Evolutionary conservation across 2,888 invertebrate species (phyloP).

Genomic region (Drosophila merina): DNA sequence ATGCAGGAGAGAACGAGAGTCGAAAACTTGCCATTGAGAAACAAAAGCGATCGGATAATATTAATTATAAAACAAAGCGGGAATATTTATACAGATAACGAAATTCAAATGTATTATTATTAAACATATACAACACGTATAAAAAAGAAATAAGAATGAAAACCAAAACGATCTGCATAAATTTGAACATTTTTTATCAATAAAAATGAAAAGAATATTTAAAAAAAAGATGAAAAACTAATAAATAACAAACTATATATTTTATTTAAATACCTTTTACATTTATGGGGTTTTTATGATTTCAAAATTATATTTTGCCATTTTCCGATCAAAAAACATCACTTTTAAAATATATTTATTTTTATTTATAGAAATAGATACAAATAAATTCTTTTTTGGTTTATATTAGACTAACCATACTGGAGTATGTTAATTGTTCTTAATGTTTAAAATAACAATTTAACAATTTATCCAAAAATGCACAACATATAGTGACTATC

Average conservation of each 20-base stretch:
- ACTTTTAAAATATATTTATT: neutral
- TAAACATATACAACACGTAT: conserved; percentile 64
- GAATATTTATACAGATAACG: conserved; percentile 68
- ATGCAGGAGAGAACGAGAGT: conserved; percentile 23
- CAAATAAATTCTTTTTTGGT: conserved; percentile 29
- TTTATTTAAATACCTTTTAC: conserved; percentile 3
- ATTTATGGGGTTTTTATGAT: neutral
- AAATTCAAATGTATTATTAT: conserved; percentile 73
- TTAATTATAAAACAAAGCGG: conserved; percentile 71
- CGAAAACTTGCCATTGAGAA: conserved; percentile 61
- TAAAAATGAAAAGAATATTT: conserved; percentile 54
- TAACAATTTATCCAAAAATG: conserved; percentile 10
- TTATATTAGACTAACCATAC: conserved; percentile 20
- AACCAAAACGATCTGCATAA: conserved; percentile 55
- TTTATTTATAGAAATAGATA: neutral
- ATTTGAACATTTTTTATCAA: conserved; percentile 78
- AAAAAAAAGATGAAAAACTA: conserved; percentile 44
- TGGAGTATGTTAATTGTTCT: conserved; percentile 9
- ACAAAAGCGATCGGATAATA: conserved; percentile 66
- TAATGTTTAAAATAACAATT: conserved; percentile 22
- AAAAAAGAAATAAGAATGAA: conserved; percentile 34
- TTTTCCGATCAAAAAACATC: too few species aligned
- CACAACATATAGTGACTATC: conserved; percentile 10
- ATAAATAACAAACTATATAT: conserved; percentile 26
- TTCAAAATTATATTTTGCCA: neutral